Evolutionary conservation across 2,113 vertebrate species (phyloP).

Genomic region (Promerops cafer): DNA sequence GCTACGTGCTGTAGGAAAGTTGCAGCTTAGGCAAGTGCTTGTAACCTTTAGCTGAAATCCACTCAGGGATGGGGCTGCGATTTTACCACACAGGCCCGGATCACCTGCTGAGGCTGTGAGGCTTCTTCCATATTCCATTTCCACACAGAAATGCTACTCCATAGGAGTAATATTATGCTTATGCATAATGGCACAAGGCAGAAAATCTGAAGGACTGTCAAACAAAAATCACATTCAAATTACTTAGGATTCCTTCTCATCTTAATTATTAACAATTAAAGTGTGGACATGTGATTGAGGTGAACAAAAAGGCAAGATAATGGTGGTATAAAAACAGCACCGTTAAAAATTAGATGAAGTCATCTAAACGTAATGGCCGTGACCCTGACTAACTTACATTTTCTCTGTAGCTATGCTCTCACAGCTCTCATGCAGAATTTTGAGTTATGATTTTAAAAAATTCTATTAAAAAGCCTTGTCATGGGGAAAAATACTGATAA

Average conservation of each 20-base stretch:
- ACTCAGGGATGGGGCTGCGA: not conserved
- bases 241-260: not conserved
- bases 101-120: not conserved
- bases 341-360: not conserved
- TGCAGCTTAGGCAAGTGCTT: not conserved
- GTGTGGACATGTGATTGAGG: not conserved
- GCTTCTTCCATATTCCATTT: not conserved
- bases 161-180: not conserved
- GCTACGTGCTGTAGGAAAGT: not conserved
- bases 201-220: not conserved
- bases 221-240: not conserved
- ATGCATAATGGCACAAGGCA: not conserved
- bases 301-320: not conserved
- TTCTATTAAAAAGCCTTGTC: not conserved
- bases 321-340: not conserved
- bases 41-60: not conserved
- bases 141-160: not conserved
- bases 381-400: not conserved
- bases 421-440: not conserved
- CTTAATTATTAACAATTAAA: not conserved
- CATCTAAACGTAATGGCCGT: not conserved
- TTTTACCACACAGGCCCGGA: not conserved
- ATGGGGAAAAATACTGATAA: not conserved
- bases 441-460: not conserved
- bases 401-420: not conserved